Evolutionary conservation across 2,888 invertebrate genomes (phyloP).

Genomic region (Automeris io): DNA sequence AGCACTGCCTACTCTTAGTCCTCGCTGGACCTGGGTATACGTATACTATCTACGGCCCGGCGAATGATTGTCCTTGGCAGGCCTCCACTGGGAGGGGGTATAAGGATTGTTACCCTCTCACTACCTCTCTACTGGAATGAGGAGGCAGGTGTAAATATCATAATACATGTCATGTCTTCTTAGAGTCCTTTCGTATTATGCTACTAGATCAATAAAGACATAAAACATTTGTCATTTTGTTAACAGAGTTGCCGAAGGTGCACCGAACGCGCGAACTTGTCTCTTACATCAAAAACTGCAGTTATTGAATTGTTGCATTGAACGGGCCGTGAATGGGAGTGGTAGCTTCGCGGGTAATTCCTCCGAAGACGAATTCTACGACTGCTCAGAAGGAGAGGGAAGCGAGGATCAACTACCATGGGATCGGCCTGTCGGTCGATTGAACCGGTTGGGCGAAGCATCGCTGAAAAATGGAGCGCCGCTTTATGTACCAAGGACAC

Average conservation of each 20-base stretch:
- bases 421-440: slow-evolving; percentile 58
- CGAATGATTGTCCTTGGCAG: too few relatives aligned
- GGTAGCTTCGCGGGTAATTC: slow-evolving; percentile 44
- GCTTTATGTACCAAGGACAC: slow-evolving; percentile 60
- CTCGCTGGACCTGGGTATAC: too few relatives aligned
- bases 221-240: slow-evolving; percentile 24
- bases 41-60: too few relatives aligned
- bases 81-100: too few relatives aligned
- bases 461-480: slow-evolving; percentile 58
- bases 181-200: too few relatives aligned
- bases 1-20: too few relatives aligned
- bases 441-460: slow-evolving; percentile 50
- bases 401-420: slow-evolving; percentile 64
- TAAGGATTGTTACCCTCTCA: too few relatives aligned
- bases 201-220: too few relatives aligned
- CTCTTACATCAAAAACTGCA: slow-evolving; percentile 97
- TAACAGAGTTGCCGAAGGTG: slow-evolving; percentile 85
- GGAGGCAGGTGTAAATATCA: too few relatives aligned
- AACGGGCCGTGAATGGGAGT: slow-evolving; percentile 71
- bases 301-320: slow-evolving; percentile 88
- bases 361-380: slow-evolving; percentile 86
- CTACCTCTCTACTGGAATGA: too few relatives aligned
- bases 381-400: slow-evolving; percentile 80
- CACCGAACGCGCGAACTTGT: slow-evolving; percentile 92
- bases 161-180: too few relatives aligned